These are phyloP conservation scores for Plutomurus gul DNA, from an alignment of 1,140 invertebrate species.

Conservation along the genomic window DNA sequence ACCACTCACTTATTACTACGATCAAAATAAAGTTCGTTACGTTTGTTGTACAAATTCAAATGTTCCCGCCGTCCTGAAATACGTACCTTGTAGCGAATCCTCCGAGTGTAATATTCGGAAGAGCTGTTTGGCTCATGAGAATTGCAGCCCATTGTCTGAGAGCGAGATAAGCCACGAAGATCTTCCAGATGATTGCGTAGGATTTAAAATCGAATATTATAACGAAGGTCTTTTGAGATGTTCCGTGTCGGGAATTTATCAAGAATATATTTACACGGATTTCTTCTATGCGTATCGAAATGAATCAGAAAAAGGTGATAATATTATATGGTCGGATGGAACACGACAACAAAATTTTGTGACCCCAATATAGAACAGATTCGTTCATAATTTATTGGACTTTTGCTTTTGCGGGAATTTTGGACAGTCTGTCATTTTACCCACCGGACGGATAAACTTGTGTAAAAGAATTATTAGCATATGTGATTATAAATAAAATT, in stretches of 20 bases:
- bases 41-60: conserved; percentile 34
- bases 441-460: too few relatives aligned
- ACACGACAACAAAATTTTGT: not conserved
- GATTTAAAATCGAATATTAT: conserved; percentile 10
- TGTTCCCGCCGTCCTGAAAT: not conserved
- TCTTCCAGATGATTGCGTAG: conserved; percentile 21
- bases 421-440: too few relatives aligned
- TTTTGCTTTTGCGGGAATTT: too few relatives aligned
- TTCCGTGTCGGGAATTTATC: conserved; percentile 17
- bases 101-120: conserved; percentile 30
- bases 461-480: not conserved
- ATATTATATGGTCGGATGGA: not conserved
- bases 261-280: conserved; percentile 10
- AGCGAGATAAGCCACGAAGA: not conserved
- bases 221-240: conserved; percentile 35
- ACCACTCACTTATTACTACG: conserved; percentile 31
- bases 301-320: not conserved
- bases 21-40: conserved; percentile 14
- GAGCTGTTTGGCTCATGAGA: conserved; percentile 11
- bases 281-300: conserved; percentile 1
- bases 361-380: not conserved
- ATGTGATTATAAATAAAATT: not conserved
- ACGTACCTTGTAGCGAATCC: conserved; percentile 25
- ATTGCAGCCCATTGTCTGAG: not conserved
- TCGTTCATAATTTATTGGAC: too few relatives aligned